Evolutionary conservation across 2,113 vertebrate species (phyloP).

Genomic region (Cervus canadensis): DNA sequence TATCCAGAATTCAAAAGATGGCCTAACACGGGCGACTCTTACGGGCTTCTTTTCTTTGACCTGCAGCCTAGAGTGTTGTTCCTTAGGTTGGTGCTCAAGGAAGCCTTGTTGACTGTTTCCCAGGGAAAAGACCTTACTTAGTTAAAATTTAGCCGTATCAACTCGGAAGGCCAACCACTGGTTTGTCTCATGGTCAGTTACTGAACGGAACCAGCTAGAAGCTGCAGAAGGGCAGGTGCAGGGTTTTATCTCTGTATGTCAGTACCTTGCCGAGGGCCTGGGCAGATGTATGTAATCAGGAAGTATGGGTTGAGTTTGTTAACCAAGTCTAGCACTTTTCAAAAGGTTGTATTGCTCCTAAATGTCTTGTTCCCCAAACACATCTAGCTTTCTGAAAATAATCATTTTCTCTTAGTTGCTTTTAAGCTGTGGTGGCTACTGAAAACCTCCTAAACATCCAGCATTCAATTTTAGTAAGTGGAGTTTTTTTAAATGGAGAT

Average conservation of each 20-base stretch:
- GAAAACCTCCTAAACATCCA: background rate
- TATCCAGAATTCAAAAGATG: background rate
- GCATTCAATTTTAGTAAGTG: background rate
- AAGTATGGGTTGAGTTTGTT: background rate
- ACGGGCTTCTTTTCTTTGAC: background rate
- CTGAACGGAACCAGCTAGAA: background rate
- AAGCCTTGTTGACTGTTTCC: background rate
- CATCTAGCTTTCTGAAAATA: background rate
- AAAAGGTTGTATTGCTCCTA: background rate
- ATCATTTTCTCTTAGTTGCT: background rate
- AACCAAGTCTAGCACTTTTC: slow-evolving; percentile 13
- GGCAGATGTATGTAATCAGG: background rate
- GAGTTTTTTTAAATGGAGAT: background rate
- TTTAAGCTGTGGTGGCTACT: background rate
- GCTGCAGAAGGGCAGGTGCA: background rate
- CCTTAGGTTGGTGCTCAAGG: background rate
- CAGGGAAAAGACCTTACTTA: background rate
- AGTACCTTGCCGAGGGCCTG: background rate
- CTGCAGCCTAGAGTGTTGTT: background rate
- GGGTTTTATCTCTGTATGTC: background rate
- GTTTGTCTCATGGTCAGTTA: slow-evolving; percentile 2
- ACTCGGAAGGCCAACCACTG: background rate
- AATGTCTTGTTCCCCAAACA: slow-evolving; percentile 4
- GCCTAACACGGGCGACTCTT: background rate
- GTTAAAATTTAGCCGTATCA: slow-evolving; percentile 47